Evolutionary conservation across 2,888 invertebrate genomes (phyloP).

Genomic region (Stenodema calcarata): DNA sequence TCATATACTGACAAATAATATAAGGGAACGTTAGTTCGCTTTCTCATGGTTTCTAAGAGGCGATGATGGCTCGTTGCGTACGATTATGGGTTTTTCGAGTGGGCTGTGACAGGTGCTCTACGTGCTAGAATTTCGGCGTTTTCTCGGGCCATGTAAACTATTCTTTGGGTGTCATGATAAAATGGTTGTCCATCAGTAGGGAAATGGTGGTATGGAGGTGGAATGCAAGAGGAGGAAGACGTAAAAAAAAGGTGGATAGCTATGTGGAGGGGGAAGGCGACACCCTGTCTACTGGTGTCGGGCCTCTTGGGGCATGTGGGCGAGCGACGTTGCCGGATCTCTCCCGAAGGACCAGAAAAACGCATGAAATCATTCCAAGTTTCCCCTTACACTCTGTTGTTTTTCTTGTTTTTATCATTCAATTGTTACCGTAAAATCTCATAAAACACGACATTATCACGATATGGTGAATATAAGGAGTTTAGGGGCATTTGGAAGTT

Average conservation of each 20-base stretch:
- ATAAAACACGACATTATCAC: background rate
- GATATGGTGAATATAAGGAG: background rate
- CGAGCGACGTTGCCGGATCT: slow-evolving; percentile 70
- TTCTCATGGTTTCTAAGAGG: background rate
- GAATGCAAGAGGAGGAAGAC: slow-evolving; percentile 38
- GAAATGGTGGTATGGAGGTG: slow-evolving; percentile 13
- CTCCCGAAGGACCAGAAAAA: background rate
- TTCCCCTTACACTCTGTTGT: background rate
- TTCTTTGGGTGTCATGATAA: slow-evolving; percentile 20
- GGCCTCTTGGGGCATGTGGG: slow-evolving; percentile 57
- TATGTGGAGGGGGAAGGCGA: slow-evolving; percentile 70
- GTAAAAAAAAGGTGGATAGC: slow-evolving; percentile 36
- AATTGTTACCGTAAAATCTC: background rate
- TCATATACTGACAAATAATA: background rate
- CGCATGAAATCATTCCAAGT: background rate
- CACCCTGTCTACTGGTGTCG: slow-evolving; percentile 91
- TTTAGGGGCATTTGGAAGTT: background rate
- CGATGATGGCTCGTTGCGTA: background rate
- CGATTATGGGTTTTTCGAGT: background rate
- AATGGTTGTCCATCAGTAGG: slow-evolving; percentile 38
- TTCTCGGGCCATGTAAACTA: background rate
- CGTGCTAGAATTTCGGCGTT: background rate
- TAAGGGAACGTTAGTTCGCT: background rate
- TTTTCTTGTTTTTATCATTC: background rate
- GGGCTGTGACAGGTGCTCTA: background rate